Percentiles rank a stretch among this genome's conserved stretches.
phyloP scores from a whole-genome alignment of 2,888 invertebrate species.

The Lithosia quadra region DNA sequence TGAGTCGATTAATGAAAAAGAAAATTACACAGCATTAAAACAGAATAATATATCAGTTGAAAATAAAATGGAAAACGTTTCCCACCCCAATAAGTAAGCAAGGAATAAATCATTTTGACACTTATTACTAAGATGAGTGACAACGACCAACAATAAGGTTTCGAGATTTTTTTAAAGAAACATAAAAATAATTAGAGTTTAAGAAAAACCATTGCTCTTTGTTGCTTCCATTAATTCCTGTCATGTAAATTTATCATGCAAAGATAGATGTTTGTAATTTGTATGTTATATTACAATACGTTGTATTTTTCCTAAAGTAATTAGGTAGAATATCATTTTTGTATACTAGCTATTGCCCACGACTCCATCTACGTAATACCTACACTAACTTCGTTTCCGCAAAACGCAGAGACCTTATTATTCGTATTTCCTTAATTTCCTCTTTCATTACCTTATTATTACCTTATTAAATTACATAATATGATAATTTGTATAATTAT shows the following conservation, averaged over 20 bases:
- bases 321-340: too few relatives aligned
- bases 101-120: conserved; percentile 71
- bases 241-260: conserved; percentile 28
- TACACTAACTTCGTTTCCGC: too few relatives aligned
- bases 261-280: not conserved
- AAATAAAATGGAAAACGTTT: conserved; percentile 45
- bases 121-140: conserved; percentile 72
- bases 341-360: not conserved
- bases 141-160: conserved; percentile 65
- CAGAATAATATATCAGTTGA: conserved; percentile 12
- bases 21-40: conserved; percentile 10
- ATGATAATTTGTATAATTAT: too few relatives aligned
- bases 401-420: too few relatives aligned
- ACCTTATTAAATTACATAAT: too few relatives aligned
- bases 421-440: too few relatives aligned
- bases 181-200: conserved; percentile 59
- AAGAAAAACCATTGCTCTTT: conserved; percentile 45
- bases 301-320: too few relatives aligned
- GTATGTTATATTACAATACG: not conserved
- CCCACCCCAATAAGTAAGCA: conserved; percentile 56
- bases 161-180: conserved; percentile 55
- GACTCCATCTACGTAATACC: not conserved
- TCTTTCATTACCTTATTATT: too few relatives aligned
- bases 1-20: not conserved
- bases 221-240: conserved; percentile 40